These are phyloP conservation scores for Nomada lathburiana DNA, from an alignment of 2,888 invertebrate species.

Conservation along the genomic window DNA sequence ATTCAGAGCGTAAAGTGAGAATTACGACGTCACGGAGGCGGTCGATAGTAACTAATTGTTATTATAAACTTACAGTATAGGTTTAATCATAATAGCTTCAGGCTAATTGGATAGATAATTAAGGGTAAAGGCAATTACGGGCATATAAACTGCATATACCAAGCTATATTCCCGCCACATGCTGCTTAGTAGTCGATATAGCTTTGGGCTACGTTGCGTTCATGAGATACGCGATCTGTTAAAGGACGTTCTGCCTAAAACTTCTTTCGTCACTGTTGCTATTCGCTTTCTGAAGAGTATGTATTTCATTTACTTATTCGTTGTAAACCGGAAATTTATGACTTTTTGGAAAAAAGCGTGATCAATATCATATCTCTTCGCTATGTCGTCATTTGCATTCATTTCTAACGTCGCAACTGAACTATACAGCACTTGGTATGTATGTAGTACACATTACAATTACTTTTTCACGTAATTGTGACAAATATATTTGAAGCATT, in stretches of 20 bases:
- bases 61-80: slow-evolving; percentile 84
- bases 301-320: too few species aligned
- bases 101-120: slow-evolving; percentile 85
- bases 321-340: too few species aligned
- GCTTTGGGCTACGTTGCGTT: slow-evolving; percentile 80
- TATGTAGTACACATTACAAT: too few species aligned
- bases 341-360: too few species aligned
- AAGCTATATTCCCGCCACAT: slow-evolving; percentile 73
- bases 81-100: slow-evolving; percentile 84
- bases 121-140: slow-evolving; percentile 84
- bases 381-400: too few species aligned
- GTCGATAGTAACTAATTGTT: slow-evolving; percentile 84
- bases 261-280: slow-evolving; percentile 40
- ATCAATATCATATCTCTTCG: too few species aligned
- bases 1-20: slow-evolving; percentile 76
- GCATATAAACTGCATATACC: slow-evolving; percentile 78
- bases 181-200: slow-evolving; percentile 82
- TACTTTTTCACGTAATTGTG: too few species aligned
- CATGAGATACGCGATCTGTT: slow-evolving; percentile 76
- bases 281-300: background rate
- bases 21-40: slow-evolving; percentile 78
- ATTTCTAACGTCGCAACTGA: too few species aligned
- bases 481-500: too few species aligned
- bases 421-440: too few species aligned
- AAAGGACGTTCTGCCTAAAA: slow-evolving; percentile 77